Base-by-base conservation (phyloP, 2,888 invertebrate species). In the Bombylius major region DNA sequence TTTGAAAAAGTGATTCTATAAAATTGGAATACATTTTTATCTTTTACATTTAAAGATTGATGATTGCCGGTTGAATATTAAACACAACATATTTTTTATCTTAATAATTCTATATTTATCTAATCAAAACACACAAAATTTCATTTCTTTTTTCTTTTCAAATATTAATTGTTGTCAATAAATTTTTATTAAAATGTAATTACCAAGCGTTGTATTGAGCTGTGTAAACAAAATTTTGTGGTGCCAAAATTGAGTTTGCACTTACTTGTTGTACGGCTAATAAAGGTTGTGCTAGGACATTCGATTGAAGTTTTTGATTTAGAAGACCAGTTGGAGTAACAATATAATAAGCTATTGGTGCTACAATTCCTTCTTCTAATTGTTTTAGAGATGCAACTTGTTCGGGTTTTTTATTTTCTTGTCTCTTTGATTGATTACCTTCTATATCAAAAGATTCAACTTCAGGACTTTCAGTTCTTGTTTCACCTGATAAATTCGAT, bases 391-490 rank as follows among this genome's bases (percentile, higher is more conserved):
- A 9, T 33, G 31, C 47, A 32, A 34, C 14, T 36, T 46, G 13
- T 39, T 47, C n/a, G 2, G 23, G 42, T 33, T 44, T 44, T 14
- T 54, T 13, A 6, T 50, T 45, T 13, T 49, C 50, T 32, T 44
- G 44, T 31, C 49, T 44, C 14, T 54, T 50, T 6, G 45, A 49
- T 13, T 50, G 50, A 46, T 48, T 50, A 4, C 45, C 50, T 54
- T 50, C 50, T n/a, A 54, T 14, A 8, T 54, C 50, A 13, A 54
- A 42, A 7, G 54, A 36, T 33, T 54, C 54, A 44, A 54, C 45
- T 13, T 54, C 54, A 8, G 50, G 36, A 33, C 50, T 50, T 34
- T 54, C 54, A 14, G 42, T 33, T 33, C 44, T 44, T 11, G 50
- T 46, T 11, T 54, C 54, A 7, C 34, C 45, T 9, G 54, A 54